phyloP scores from a whole-genome alignment of 2,113 vertebrate species.

The Heterotis niloticus region DNA sequence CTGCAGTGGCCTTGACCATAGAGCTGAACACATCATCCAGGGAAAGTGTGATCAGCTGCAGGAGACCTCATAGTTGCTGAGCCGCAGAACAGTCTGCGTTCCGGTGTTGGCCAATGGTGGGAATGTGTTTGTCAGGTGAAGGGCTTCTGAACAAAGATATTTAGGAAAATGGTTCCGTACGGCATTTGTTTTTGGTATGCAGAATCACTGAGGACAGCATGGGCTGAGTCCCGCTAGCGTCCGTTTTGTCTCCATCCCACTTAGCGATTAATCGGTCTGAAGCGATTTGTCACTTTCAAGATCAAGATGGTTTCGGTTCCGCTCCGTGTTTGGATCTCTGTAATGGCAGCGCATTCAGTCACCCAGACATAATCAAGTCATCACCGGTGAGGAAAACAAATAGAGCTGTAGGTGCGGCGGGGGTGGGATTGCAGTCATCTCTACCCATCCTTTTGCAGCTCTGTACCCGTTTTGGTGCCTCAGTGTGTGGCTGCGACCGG shows the following conservation, averaged over 20 bases:
- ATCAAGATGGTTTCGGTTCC: neutral
- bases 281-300: constrained; percentile 4
- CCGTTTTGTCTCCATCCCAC: neutral
- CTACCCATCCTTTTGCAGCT: too few species aligned
- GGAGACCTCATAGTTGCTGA: neutral
- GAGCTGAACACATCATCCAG: neutral
- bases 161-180: neutral
- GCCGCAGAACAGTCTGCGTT: neutral
- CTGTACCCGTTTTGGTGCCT: too few species aligned
- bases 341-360: too few species aligned
- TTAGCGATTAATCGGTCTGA: neutral
- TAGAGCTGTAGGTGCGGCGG: too few species aligned
- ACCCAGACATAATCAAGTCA: too few species aligned
- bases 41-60: constrained; percentile 7
- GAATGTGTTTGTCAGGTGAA: too few species aligned
- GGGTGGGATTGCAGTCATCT: too few species aligned
- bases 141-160: neutral
- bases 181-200: neutral
- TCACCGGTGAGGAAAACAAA: too few species aligned
- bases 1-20: too few species aligned
- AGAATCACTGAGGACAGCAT: too few species aligned
- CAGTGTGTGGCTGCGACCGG: too few species aligned
- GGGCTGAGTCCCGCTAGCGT: too few species aligned
- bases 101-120: neutral
- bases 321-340: neutral